phyloP scores from a whole-genome alignment of 1,140 invertebrate genomes.

The Cardiocondyla obscurior region DNA sequence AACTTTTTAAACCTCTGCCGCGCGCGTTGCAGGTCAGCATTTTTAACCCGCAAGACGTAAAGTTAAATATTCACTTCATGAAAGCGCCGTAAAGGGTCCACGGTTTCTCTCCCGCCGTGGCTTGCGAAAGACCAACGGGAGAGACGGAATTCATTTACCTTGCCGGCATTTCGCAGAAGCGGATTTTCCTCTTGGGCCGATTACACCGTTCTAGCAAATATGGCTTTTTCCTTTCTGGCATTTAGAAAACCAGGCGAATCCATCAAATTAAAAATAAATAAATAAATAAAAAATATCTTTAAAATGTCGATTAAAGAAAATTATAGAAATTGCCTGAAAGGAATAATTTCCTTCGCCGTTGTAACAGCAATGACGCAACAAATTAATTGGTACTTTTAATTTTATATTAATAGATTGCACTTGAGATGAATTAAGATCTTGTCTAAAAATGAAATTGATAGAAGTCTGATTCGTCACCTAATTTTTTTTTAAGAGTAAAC shows the following conservation, averaged over 20 bases:
- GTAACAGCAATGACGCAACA: no score
- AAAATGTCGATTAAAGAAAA: background rate
- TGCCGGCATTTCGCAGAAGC: slow-evolving; percentile 49
- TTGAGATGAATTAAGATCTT: background rate
- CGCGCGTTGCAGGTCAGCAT: slow-evolving; percentile 74
- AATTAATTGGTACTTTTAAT: background rate
- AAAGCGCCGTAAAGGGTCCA: slow-evolving; percentile 76
- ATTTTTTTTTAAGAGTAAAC: no score
- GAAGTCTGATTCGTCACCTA: background rate
- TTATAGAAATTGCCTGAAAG: background rate
- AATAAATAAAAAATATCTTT: background rate
- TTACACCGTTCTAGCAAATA: slow-evolving; percentile 36
- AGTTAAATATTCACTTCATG: slow-evolving; percentile 80
- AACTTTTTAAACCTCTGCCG: slow-evolving; percentile 80
- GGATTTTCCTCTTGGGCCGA: slow-evolving; percentile 34
- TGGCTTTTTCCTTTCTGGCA: slow-evolving; percentile 37
- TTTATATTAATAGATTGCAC: background rate
- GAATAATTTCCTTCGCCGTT: background rate
- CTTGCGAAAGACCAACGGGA: slow-evolving; percentile 61
- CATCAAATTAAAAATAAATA: background rate
- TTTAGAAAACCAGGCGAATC: background rate
- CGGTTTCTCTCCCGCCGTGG: slow-evolving; percentile 71
- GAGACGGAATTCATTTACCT: slow-evolving; percentile 75
- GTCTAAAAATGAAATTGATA: background rate
- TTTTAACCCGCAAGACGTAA: slow-evolving; percentile 81